A percentile compares a stretch with the other conserved stretches of the same genome.
Evolutionary conservation across 2,888 invertebrate genomes (phyloP).

Genomic region (Linnaemya tessellans): DNA sequence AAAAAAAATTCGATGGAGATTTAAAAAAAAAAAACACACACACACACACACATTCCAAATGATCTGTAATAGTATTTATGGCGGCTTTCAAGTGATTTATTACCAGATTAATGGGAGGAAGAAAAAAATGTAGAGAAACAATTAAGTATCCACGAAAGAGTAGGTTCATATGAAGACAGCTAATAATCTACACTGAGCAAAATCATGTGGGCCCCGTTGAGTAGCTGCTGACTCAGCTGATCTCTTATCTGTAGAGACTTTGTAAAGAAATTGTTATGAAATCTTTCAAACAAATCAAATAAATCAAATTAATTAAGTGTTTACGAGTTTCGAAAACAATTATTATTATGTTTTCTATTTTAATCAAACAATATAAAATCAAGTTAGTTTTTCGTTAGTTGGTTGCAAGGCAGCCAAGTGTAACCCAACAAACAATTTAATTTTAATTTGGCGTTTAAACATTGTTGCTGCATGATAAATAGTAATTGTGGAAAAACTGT

Average conservation of each 20-base stretch:
- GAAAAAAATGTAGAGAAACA: slow-evolving; percentile 8
- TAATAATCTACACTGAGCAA: slow-evolving; percentile 36
- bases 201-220: slow-evolving; percentile 26
- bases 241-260: neutral
- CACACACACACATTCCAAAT: slow-evolving; percentile 6
- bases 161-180: slow-evolving; percentile 17
- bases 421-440: slow-evolving; percentile 58
- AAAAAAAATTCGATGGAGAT: slow-evolving; percentile 18
- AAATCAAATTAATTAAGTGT: slow-evolving; percentile 44
- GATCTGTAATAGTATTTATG: slow-evolving; percentile 31
- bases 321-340: slow-evolving; percentile 19
- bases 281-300: slow-evolving; percentile 12
- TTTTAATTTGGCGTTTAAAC: slow-evolving; percentile 13
- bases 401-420: slow-evolving; percentile 32
- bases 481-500: neutral
- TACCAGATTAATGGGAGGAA: slow-evolving; percentile 14
- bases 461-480: slow-evolving; percentile 1
- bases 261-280: slow-evolving; percentile 10
- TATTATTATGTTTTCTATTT: neutral
- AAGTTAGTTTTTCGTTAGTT: neutral
- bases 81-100: slow-evolving; percentile 54
- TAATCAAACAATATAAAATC: neutral
- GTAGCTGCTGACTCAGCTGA: slow-evolving; percentile 13
- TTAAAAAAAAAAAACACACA: neutral
- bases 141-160: slow-evolving; percentile 8